Percentiles rank a stretch among this genome's conserved stretches.
phyloP scores from a whole-genome alignment of 2,888 invertebrate species.

The Sinelater perroti region DNA sequence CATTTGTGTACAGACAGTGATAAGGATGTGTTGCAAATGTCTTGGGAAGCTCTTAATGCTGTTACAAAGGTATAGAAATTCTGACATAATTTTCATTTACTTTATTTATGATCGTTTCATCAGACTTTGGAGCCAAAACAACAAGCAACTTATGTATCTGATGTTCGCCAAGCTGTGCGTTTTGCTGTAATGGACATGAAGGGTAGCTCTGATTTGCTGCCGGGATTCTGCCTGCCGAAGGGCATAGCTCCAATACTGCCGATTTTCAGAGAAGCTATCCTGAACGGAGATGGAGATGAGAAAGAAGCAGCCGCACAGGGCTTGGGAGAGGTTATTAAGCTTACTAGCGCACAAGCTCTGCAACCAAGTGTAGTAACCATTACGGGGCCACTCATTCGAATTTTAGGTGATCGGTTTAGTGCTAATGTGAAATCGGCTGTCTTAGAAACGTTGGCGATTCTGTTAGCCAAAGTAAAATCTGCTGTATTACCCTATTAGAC shows the following conservation, averaged over 20 bases:
- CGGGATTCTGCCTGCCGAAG: slow-evolving; percentile 94
- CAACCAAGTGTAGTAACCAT: slow-evolving; percentile 97
- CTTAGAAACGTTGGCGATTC: slow-evolving; percentile 88
- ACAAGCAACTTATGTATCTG: slow-evolving; percentile 86
- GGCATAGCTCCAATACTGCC: slow-evolving; percentile 91
- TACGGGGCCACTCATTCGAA: slow-evolving; percentile 97
- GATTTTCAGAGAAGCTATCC: slow-evolving; percentile 94
- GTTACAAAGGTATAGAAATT: slow-evolving; percentile 74
- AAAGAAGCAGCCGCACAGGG: slow-evolving; percentile 96
- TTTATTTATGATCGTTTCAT: slow-evolving; percentile 41
- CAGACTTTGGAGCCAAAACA: slow-evolving; percentile 83
- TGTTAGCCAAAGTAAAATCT: slow-evolving; percentile 84
- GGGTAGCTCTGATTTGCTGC: slow-evolving; percentile 74
- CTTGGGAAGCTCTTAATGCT: slow-evolving; percentile 91
- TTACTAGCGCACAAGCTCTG: slow-evolving; percentile 86
- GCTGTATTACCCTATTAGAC: no score
- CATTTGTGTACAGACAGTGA: slow-evolving; percentile 85
- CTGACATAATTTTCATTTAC: not conserved
- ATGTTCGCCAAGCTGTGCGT: slow-evolving; percentile 91
- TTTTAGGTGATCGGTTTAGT: slow-evolving; percentile 94
- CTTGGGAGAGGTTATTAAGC: slow-evolving; percentile 78
- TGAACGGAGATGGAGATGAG: slow-evolving; percentile 93
- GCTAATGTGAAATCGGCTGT: slow-evolving; percentile 96
- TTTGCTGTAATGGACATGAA: slow-evolving; percentile 89
- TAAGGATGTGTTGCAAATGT: slow-evolving; percentile 80